These are phyloP conservation scores for Phrynocephalus guinanensis DNA, from an alignment of 2,797 vertebrate species.

Conservation along the genomic window DNA sequence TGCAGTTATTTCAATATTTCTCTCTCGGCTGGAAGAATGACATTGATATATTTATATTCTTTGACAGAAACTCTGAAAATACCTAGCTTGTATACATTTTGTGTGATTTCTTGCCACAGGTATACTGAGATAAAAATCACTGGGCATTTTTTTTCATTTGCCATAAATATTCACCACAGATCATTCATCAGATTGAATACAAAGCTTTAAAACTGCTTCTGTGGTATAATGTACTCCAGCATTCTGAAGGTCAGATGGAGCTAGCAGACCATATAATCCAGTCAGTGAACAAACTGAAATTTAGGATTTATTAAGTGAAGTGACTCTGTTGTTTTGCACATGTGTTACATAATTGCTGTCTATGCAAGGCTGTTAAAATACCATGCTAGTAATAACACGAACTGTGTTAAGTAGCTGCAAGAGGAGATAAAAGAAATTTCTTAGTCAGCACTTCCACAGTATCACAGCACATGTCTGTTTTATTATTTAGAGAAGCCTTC, in stretches of 20 bases:
- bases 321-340: slow-evolving; percentile 81
- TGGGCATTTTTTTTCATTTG: slow-evolving; percentile 68
- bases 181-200: slow-evolving; percentile 66
- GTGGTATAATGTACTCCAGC: slow-evolving; percentile 71
- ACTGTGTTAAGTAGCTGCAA: slow-evolving; percentile 77
- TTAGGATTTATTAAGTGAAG: slow-evolving; percentile 82
- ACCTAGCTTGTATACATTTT: neutral
- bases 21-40: neutral
- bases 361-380: slow-evolving; percentile 81
- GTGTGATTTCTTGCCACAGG: slow-evolving; percentile 32
- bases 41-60: neutral
- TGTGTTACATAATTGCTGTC: slow-evolving; percentile 83
- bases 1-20: neutral
- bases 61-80: neutral
- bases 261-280: slow-evolving; percentile 84
- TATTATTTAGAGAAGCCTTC: slow-evolving; percentile 74
- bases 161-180: slow-evolving; percentile 51
- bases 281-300: slow-evolving; percentile 77
- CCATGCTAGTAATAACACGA: slow-evolving; percentile 80
- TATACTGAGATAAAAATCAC: slow-evolving; percentile 51
- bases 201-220: slow-evolving; percentile 71
- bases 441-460: slow-evolving; percentile 79
- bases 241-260: slow-evolving; percentile 75
- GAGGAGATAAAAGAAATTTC: slow-evolving; percentile 80
- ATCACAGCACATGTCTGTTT: slow-evolving; percentile 75